Evolutionary conservation across 2,113 vertebrate genomes (phyloP).

Genomic region (Rhipidura dahli): DNA sequence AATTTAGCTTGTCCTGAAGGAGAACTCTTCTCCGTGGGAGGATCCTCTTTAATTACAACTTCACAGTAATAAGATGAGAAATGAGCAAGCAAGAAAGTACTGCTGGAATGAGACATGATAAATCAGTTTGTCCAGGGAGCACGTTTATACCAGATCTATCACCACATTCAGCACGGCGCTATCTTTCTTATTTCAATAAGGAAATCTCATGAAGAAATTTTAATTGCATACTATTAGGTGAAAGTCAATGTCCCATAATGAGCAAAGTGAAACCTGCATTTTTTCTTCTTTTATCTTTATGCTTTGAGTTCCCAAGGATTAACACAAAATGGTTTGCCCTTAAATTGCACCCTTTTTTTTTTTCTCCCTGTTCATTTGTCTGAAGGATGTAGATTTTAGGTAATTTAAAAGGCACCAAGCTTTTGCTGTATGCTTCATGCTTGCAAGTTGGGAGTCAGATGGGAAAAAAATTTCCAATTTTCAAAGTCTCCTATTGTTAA

Average conservation of each 20-base stretch:
- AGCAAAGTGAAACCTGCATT: conserved; percentile 71
- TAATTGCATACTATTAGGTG: conserved; percentile 77
- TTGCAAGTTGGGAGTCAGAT: conserved; percentile 52
- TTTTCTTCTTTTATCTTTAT: conserved; percentile 70
- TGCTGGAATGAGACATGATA: conserved; percentile 76
- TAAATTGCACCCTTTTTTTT: conserved; percentile 41
- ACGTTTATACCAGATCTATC: conserved; percentile 73
- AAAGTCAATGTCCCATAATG: conserved; percentile 77
- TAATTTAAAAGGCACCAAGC: conserved; percentile 55
- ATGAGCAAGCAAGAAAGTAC: conserved; percentile 70
- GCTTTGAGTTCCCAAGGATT: conserved; percentile 64
- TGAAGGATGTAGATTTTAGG: conserved; percentile 67
- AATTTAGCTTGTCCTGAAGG: conserved; percentile 70
- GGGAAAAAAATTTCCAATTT: conserved; percentile 69
- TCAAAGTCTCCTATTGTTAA: conserved; percentile 62
- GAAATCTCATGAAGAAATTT: conserved; percentile 74
- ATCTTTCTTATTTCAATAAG: conserved; percentile 74
- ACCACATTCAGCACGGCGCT: conserved; percentile 54
- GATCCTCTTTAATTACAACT: conserved; percentile 78
- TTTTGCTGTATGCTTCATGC: conserved; percentile 55
- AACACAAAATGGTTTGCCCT: conserved; percentile 67
- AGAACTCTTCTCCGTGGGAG: conserved; percentile 68
- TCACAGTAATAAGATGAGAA: conserved; percentile 80
- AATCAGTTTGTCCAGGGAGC: conserved; percentile 77
- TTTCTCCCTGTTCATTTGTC: conserved; percentile 41